A percentile compares a stretch with the other conserved stretches of the same genome.
Evolutionary conservation across 1,140 invertebrate genomes (phyloP).

Genomic region (Calliphora vicina): DNA sequence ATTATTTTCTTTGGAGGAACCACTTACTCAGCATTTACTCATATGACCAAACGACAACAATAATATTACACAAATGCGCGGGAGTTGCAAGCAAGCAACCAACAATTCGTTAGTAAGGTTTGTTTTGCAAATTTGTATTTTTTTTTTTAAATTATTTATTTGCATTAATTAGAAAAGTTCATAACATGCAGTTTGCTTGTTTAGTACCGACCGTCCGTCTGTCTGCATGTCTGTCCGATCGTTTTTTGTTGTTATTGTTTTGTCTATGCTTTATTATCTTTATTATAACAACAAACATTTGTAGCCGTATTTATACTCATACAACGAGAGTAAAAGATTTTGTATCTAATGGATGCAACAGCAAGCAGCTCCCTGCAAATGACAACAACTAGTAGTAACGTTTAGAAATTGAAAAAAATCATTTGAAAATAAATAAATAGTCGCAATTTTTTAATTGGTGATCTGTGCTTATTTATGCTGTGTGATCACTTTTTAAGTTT

Average conservation of each 20-base stretch:
- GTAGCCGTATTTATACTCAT: neutral
- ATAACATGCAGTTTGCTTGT: conserved; percentile 7
- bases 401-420: no score
- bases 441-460: conserved; percentile 32
- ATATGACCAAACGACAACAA: neutral
- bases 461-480: conserved; percentile 8
- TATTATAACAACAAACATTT: neutral
- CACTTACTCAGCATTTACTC: conserved; percentile 5
- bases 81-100: neutral
- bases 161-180: conserved; percentile 34
- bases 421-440: neutral
- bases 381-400: neutral
- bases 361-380: neutral
- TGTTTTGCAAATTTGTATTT: neutral
- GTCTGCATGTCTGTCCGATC: neutral
- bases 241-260: neutral
- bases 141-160: neutral
- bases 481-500: neutral
- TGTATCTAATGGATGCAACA: neutral
- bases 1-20: neutral
- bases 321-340: neutral
- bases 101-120: neutral
- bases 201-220: neutral
- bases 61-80: neutral
- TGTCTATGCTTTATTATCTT: neutral